Conservation (phyloP, 2,113 vertebrate genomes). For the Junco hyemalis region DNA sequence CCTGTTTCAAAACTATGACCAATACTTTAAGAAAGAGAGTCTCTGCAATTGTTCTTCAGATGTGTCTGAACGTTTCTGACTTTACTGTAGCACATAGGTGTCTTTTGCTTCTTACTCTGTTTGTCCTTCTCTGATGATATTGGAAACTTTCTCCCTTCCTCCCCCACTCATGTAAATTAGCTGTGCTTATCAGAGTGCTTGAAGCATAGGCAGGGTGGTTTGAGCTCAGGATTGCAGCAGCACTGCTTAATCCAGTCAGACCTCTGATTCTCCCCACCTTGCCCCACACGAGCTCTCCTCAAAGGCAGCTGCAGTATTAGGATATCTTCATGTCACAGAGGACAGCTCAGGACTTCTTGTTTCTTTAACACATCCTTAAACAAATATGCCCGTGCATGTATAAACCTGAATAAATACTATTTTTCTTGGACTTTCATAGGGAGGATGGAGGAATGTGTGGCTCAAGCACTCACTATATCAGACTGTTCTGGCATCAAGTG, state of each 20-base stretch:
- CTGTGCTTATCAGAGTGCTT: background rate
- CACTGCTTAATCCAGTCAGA: background rate
- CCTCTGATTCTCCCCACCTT: background rate
- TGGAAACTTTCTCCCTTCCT: background rate
- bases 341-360: background rate
- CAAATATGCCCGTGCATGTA: background rate
- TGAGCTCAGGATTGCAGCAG: background rate
- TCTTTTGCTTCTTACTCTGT: background rate
- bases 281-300: background rate
- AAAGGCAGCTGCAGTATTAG: background rate
- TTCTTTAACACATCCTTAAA: background rate
- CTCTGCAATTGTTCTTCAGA: background rate
- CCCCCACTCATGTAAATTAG: background rate
- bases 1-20: background rate
- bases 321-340: background rate
- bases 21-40: background rate
- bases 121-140: accelerated
- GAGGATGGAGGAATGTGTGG: background rate
- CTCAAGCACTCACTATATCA: background rate
- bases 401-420: background rate
- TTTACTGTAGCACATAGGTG: accelerated
- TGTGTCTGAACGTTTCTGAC: background rate
- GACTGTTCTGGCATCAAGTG: background rate
- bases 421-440: background rate
- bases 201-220: background rate